phyloP scores from a whole-genome alignment of 1,140 invertebrate genomes.

The Berghia stephanieae region DNA sequence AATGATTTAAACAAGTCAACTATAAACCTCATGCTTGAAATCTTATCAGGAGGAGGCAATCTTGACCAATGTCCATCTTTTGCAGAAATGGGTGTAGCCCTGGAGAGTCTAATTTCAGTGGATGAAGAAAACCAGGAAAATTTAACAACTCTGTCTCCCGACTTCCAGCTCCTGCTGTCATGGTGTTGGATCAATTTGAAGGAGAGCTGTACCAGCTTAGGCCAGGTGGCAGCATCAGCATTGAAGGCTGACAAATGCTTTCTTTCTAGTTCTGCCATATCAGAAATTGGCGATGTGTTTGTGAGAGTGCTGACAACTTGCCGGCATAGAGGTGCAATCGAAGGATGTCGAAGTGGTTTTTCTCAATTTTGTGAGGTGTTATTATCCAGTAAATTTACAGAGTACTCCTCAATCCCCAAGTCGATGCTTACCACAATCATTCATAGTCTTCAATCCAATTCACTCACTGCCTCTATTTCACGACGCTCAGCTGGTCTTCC shows the following conservation, averaged over 20 bases:
- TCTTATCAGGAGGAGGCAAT: constrained; percentile 33
- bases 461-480: constrained; percentile 70
- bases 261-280: background rate
- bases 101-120: constrained; percentile 62
- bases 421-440: no score
- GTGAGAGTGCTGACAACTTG: constrained; percentile 77
- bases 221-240: constrained; percentile 35
- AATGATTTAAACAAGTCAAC: constrained; percentile 22
- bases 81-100: constrained; percentile 72
- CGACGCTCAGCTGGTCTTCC: constrained; percentile 80
- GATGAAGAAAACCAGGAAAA: constrained; percentile 56
- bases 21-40: constrained; percentile 20
- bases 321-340: constrained; percentile 81
- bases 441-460: no score
- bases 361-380: constrained; percentile 65
- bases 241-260: background rate
- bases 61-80: constrained; percentile 72
- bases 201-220: constrained; percentile 53
- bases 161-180: constrained; percentile 77
- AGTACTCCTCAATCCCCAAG: constrained; percentile 45
- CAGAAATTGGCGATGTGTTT: constrained; percentile 57
- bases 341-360: constrained; percentile 69
- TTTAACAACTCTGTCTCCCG: constrained; percentile 69
- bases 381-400: constrained; percentile 39
- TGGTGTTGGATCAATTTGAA: constrained; percentile 83